phyloP scores from a whole-genome alignment of 1,140 invertebrate species.

The Aphelinus certus region DNA sequence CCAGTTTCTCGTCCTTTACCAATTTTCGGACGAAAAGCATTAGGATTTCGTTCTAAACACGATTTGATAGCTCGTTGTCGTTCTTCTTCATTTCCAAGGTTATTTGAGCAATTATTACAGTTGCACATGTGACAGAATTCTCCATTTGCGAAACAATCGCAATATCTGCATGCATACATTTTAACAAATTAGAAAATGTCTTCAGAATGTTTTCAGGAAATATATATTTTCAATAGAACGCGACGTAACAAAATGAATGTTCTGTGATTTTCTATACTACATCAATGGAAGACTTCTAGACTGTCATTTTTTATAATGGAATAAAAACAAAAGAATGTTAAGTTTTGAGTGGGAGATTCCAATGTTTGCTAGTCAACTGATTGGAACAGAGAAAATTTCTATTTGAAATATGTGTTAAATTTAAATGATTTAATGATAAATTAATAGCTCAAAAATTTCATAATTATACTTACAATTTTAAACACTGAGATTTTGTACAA shows the following conservation, averaged over 20 bases:
- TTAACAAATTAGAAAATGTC: constrained; percentile 28
- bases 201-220: constrained; percentile 23
- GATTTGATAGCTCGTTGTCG: constrained; percentile 91
- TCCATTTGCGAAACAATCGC: constrained; percentile 99
- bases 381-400: no score
- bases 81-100: constrained; percentile 95
- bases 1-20: constrained; percentile 80
- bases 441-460: neutral
- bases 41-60: constrained; percentile 93
- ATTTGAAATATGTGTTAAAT: neutral
- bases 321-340: constrained; percentile 46
- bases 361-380: constrained; percentile 9
- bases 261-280: constrained; percentile 20
- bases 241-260: constrained; percentile 26
- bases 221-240: constrained; percentile 20
- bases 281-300: constrained; percentile 40
- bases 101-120: constrained; percentile 98
- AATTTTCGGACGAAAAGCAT: constrained; percentile 97
- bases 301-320: constrained; percentile 44
- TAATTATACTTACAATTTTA: constrained; percentile 83
- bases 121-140: constrained; percentile 99
- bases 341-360: constrained; percentile 22
- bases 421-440: neutral
- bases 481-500: constrained; percentile 98
- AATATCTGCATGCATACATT: constrained; percentile 76